Evolutionary conservation across 1,140 invertebrate species (phyloP).

Genomic region (Amyelois transitella): DNA sequence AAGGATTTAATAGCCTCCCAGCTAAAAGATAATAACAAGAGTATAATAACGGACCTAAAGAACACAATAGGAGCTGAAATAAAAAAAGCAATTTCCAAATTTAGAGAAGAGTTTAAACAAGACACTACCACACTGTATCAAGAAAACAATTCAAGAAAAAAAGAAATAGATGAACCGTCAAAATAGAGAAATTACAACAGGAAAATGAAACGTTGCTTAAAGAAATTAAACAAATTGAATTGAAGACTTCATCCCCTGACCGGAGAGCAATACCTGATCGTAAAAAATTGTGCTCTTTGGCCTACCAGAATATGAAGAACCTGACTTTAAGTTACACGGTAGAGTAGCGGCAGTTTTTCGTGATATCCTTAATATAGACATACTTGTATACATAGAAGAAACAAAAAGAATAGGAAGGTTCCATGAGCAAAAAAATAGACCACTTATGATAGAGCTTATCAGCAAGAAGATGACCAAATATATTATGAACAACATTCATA

Average conservation of each 20-base stretch:
- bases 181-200: not conserved
- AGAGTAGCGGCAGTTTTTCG: conserved; percentile 3
- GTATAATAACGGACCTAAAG: not conserved
- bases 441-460: conserved; percentile 9
- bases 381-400: conserved; percentile 13
- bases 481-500: conserved; percentile 7
- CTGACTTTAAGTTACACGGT: conserved; percentile 1
- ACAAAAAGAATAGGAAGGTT: conserved; percentile 10
- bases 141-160: not conserved
- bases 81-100: not conserved
- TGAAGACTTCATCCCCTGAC: not conserved
- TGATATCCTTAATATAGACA: conserved; percentile 3
- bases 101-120: not conserved
- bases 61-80: not conserved
- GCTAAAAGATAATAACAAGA: no score
- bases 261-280: not conserved
- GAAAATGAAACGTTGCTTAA: not conserved
- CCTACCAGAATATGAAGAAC: conserved; percentile 10
- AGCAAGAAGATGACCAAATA: conserved; percentile 15
- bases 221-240: not conserved
- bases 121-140: not conserved
- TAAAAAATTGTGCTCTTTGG: conserved; percentile 14
- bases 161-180: not conserved
- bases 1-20: no score
- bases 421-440: conserved; percentile 3